Percentiles rank a stretch among this genome's conserved stretches.
These are phyloP conservation scores for Cataglyphis albicans DNA, from an alignment of 2,888 invertebrate genomes.

Conservation along the genomic window DNA sequence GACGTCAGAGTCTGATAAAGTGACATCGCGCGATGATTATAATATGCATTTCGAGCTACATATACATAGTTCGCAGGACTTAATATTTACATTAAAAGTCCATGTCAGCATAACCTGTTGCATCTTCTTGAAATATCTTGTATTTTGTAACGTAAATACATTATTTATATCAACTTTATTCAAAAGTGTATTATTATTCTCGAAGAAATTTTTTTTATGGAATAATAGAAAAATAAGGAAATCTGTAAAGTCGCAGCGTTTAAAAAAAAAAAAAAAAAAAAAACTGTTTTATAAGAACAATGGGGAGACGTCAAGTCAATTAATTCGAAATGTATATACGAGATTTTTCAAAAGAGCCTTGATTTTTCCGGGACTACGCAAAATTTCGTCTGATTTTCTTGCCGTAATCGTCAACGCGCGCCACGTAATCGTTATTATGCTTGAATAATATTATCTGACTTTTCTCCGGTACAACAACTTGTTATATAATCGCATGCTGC, in stretches of 20 bases:
- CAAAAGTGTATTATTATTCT: not conserved
- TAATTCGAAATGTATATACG: not conserved
- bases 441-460: slow-evolving; percentile 29
- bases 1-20: not conserved
- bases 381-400: slow-evolving; percentile 23
- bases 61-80: not conserved
- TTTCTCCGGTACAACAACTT: slow-evolving; percentile 20
- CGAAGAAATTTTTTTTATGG: not conserved
- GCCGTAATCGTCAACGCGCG: slow-evolving; percentile 37
- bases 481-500: slow-evolving; percentile 57
- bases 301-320: not conserved
- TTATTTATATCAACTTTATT: slow-evolving; percentile 26
- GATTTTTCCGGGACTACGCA: not conserved
- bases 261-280: not conserved
- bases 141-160: slow-evolving; percentile 27
- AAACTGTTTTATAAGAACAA: not conserved
- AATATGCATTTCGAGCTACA: not conserved
- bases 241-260: no score
- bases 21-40: not conserved
- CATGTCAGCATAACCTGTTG: slow-evolving; percentile 37
- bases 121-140: not conserved
- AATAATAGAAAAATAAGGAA: not conserved
- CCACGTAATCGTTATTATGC: slow-evolving; percentile 39
- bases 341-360: not conserved
- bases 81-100: slow-evolving; percentile 30